Conservation (phyloP, 2,113 vertebrate species). For the Pholis gunnellus region DNA sequence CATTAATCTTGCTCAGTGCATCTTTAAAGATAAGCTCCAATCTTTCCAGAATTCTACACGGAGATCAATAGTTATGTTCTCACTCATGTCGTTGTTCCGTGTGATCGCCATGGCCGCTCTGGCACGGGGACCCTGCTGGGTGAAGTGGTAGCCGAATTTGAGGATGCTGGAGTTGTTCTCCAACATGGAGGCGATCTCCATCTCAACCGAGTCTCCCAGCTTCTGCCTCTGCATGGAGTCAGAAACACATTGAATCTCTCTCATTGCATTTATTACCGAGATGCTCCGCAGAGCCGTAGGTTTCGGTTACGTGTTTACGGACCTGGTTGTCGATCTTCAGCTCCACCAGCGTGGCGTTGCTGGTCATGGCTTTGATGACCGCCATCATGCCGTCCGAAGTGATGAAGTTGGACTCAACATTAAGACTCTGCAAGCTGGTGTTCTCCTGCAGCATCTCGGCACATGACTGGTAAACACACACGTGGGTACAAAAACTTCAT, state of each 20-base stretch:
- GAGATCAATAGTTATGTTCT: conserved; percentile 33
- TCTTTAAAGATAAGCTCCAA: neutral
- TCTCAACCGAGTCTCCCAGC: conserved; percentile 92
- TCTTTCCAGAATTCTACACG: neutral
- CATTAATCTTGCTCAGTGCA: neutral
- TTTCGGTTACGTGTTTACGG: neutral
- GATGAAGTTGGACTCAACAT: conserved; percentile 98
- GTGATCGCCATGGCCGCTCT: conserved; percentile 92
- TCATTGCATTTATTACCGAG: neutral
- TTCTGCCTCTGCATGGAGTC: conserved; percentile 86
- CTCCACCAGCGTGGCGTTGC: conserved; percentile 87
- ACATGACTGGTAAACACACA: conserved; percentile 83
- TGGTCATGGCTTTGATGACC: conserved; percentile 88
- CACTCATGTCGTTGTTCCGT: conserved; percentile 93
- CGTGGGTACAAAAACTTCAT: neutral
- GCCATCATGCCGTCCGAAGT: conserved; percentile 91
- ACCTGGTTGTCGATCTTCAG: conserved; percentile 97
- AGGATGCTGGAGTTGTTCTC: conserved; percentile 92
- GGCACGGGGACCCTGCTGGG: conserved; percentile 94
- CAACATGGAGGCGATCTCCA: conserved; percentile 95
- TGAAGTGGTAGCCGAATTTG: conserved; percentile 95
- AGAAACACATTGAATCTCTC: neutral
- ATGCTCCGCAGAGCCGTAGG: neutral
- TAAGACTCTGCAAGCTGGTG: conserved; percentile 91
- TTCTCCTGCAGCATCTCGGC: conserved; percentile 95